Conservation (phyloP, 2,888 invertebrate species). For the Stenodera caucasica region DNA sequence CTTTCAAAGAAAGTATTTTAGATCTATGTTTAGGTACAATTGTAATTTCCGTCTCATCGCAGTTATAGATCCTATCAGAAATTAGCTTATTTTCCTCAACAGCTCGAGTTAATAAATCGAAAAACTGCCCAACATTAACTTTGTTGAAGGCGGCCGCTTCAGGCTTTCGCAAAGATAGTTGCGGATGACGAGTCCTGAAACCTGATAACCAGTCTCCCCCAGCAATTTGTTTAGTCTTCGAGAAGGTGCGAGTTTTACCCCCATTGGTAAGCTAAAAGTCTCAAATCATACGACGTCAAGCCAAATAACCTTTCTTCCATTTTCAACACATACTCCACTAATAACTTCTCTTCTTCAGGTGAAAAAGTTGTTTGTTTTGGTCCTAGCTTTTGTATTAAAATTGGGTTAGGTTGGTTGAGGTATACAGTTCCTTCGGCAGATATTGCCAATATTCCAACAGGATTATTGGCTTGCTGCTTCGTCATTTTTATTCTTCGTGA, state of each 20-base stretch:
- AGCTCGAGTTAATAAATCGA: conserved; percentile 32
- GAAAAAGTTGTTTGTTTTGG: too few species aligned
- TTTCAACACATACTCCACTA: too few species aligned
- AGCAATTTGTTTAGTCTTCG: too few species aligned
- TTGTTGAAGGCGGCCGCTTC: conserved; percentile 46
- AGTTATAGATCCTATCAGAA: conserved; percentile 35
- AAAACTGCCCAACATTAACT: conserved; percentile 34
- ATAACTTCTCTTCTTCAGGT: too few species aligned
- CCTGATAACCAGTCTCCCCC: conserved; percentile 41
- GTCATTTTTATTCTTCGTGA: too few species aligned
- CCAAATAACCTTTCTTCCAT: conserved; percentile 4
- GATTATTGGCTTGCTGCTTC: too few species aligned
- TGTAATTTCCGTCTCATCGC: conserved; percentile 46
- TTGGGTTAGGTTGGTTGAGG: too few species aligned
- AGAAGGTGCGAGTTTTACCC: not conserved
- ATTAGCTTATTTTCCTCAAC: conserved; percentile 38
- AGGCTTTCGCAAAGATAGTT: conserved; percentile 25
- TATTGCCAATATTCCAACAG: too few species aligned
- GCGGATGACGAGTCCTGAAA: conserved; percentile 56
- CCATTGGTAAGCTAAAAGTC: not conserved
- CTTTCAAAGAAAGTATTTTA: conserved; percentile 31
- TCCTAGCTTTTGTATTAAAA: too few species aligned
- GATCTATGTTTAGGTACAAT: conserved; percentile 36
- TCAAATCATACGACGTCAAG: conserved; percentile 14
- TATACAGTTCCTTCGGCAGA: too few species aligned